A percentile compares a stretch with the other conserved stretches of the same genome.
Conservation (phyloP, 2,113 vertebrate genomes). For the Phycodurus eques region DNA sequence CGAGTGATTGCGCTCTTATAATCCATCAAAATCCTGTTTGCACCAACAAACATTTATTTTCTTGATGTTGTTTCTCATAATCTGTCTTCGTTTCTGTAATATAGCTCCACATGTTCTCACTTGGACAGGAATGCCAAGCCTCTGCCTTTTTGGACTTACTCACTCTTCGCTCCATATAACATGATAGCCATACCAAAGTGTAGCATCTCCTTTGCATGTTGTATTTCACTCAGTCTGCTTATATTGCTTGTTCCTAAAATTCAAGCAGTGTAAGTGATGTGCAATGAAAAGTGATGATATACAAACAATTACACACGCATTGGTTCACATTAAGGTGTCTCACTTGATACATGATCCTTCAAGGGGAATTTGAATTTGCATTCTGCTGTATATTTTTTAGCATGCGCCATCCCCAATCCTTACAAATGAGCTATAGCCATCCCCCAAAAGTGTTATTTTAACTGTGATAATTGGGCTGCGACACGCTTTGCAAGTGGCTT, state of each 20-base stretch:
- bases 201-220: conserved; percentile 6
- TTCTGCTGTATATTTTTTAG: not conserved
- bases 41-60: not conserved
- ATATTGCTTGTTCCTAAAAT: not conserved
- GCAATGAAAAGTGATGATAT: conserved; percentile 1
- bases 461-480: conserved; percentile 41
- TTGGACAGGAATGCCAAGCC: not conserved
- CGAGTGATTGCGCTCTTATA: not conserved
- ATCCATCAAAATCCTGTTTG: not conserved
- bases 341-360: not conserved
- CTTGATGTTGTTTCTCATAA: not conserved
- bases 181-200: not conserved
- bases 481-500: conserved; percentile 34
- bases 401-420: not conserved
- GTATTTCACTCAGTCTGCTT: conserved; percentile 12
- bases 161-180: not conserved
- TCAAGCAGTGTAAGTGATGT: not conserved
- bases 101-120: not conserved
- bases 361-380: not conserved
- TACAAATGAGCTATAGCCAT: not conserved
- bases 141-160: not conserved
- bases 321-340: conserved; percentile 1
- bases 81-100: not conserved
- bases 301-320: conserved; percentile 9
- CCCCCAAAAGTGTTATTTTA: not conserved